These are phyloP conservation scores for Xylota sylvarum DNA, from an alignment of 2,888 invertebrate genomes.

Conservation along the genomic window DNA sequence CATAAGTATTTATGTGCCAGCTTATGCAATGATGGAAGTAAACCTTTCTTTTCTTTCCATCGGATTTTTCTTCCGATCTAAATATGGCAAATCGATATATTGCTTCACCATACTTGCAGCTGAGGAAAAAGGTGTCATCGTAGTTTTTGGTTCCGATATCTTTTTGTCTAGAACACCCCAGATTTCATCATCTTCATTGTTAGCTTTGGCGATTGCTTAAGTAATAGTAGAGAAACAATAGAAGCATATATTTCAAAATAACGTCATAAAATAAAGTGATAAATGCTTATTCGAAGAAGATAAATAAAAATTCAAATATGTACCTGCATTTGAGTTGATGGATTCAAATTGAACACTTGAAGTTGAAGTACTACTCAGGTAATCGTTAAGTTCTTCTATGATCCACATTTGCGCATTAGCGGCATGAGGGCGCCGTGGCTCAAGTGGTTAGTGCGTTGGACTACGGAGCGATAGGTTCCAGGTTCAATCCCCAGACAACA, in stretches of 20 bases:
- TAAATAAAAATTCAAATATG: constrained; percentile 9
- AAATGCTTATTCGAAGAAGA: constrained; percentile 8
- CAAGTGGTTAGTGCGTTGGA: too few species aligned
- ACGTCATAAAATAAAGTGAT: constrained; percentile 9
- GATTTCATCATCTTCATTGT: constrained; percentile 25
- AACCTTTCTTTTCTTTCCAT: constrained; percentile 16
- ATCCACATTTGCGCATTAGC: too few species aligned
- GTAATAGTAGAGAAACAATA: constrained; percentile 4
- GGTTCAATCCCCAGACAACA: too few species aligned
- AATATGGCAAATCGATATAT: too few species aligned
- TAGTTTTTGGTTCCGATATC: constrained; percentile 15
- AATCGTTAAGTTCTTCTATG: constrained; percentile 17
- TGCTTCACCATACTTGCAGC: constrained; percentile 15
- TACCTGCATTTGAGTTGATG: constrained; percentile 17
- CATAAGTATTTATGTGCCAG: too few species aligned
- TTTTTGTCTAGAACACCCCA: constrained; percentile 27
- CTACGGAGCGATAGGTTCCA: too few species aligned
- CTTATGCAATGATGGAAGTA: not conserved
- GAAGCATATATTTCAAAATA: not conserved
- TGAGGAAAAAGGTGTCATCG: not conserved
- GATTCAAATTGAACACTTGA: constrained; percentile 17
- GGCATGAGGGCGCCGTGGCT: too few species aligned
- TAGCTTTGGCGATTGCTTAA: constrained; percentile 5
- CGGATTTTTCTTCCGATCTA: constrained; percentile 13
- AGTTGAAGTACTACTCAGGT: constrained; percentile 5